Base-by-base conservation (phyloP, 1,140 invertebrate species). In the Leptopilina boulardi region DNA sequence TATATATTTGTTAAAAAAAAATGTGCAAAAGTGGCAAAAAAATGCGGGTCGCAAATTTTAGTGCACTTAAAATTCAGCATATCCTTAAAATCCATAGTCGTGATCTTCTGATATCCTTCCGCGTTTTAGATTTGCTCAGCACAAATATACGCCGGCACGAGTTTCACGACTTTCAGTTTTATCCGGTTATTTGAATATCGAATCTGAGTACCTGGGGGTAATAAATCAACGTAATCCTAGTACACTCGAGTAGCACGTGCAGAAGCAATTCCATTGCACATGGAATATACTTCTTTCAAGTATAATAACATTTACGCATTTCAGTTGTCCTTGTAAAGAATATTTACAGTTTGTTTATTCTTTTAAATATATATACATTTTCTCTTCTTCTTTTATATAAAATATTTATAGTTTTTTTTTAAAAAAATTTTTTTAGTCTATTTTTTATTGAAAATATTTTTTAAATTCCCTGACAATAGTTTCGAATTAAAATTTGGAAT, bases 131-230 rank as follows among this genome's bases (percentile, higher is more conserved):
- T 66, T 66, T 66, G 59, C 59, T 66, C 59, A 66, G 59, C 59
- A 66, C 59, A 66, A 66, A 66, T 66, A n/a, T n/a, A 66, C 59
- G 21, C 59, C 13, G 59, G 59, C 26, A 66, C 59, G 59, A 66
- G 59, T 66, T 66, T 66, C 59, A 66, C 59, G 59, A 66, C 59
- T 66, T 66, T 66, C 59, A 66, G 59, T 66, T 66, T 66, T 66
- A 66, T 66, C 59, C 59, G 59, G 59, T 66, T 66, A 66, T 66
- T 66, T 66, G 59, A 66, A 66, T 66, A 66, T 66, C 59, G 59
- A 66, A 66, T 66, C 59, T 66, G 59, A 66, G 59, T 66, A 66
- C 59, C 59, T 66, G 26, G 59, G 59, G 59, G 59, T 66, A 30
- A 66, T 66, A 66, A 66, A 66, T 66, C 59, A 66, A 23, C 23